Base-by-base conservation (phyloP, 2,888 invertebrate genomes). In the Icerya purchasi region DNA sequence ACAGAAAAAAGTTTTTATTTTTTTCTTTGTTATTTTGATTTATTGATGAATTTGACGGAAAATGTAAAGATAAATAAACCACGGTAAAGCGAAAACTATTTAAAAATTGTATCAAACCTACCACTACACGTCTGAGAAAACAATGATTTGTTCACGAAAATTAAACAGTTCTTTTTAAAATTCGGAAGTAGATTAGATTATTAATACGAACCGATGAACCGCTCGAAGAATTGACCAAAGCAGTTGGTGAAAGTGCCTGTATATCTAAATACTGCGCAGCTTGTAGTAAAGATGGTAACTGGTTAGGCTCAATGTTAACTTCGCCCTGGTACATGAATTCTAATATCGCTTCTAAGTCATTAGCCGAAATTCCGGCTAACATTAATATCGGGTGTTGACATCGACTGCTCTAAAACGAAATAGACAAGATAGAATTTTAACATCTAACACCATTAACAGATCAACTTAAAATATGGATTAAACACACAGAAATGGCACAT, bases 351-450 rank as follows among this genome's bases (percentile, higher is more conserved):
- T 79, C 79, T 64, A 79, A 70, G 68, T 79, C 79, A 64, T 75
- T 75, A 54, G 79, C 78, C 65, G 75, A 76, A 24, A 79, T 77
- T 61, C 79, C 79, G 54, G 79, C 79, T 66, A 79, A 69, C 78
- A 79, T 77, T n/a, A 79, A 76, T 25, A 79, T 78, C 49, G 79
- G 79, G 73, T 79, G 79, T 65, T 78, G 76, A 69, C 79, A 79
- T 66, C 78, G 78, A 60, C 79, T 78, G 65, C 76, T 78, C 79
- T 79, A 63, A 53, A 65, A 66, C 14, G 50, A 65, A 65, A 54
- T 64, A 53, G 59, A 60, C 49, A 57, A 22, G 10, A 21, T 1
- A 58, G 23, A 22, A n/a, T 50, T 53, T 53, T 20, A 14, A 54
- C 50, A 62, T 25, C 56, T 58, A 52, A 54, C 54, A n/a, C 36